These are phyloP conservation scores for Fragum fragum DNA, from an alignment of 2,888 invertebrate species.

Conservation along the genomic window DNA sequence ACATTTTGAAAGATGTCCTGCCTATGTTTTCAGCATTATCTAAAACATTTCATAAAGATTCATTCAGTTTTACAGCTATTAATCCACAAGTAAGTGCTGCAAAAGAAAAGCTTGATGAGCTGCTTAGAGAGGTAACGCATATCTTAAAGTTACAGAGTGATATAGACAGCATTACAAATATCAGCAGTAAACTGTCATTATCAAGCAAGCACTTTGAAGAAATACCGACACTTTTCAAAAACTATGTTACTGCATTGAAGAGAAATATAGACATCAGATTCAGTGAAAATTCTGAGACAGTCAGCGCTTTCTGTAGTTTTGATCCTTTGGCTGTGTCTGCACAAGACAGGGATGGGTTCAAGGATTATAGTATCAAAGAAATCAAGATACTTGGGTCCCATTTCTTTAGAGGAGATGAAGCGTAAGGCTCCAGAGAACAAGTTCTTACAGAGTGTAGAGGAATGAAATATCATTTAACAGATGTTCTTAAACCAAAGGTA, in stretches of 20 bases:
- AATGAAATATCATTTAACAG: conserved; percentile 49
- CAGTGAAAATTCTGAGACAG: no score
- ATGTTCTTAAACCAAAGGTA: conserved; percentile 32
- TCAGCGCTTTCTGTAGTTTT: conserved; percentile 33
- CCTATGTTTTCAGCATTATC: conserved; percentile 48
- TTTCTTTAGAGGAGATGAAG: conserved; percentile 29
- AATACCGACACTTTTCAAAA: no score
- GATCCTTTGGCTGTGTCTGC: conserved; percentile 45
- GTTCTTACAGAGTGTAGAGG: conserved; percentile 39
- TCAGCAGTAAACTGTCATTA: conserved; percentile 21
- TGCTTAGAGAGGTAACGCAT: conserved; percentile 32
- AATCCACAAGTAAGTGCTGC: conserved; percentile 22
- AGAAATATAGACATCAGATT: no score
- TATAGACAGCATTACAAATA: conserved; percentile 45
- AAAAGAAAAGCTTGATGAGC: conserved; percentile 12
- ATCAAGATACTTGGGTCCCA: conserved; percentile 32
- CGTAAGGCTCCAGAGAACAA: not conserved
- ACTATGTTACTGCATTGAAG: no score
- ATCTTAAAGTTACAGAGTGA: conserved; percentile 28
- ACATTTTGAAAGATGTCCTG: conserved; percentile 53
- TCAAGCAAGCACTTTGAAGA: no score
- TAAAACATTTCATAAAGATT: conserved; percentile 43
- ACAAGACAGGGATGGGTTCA: conserved; percentile 1
- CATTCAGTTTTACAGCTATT: conserved; percentile 36
- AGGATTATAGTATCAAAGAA: conserved; percentile 28